These are phyloP conservation scores for Oophaga sylvatica DNA, from an alignment of 2,797 vertebrate species.

Conservation along the genomic window DNA sequence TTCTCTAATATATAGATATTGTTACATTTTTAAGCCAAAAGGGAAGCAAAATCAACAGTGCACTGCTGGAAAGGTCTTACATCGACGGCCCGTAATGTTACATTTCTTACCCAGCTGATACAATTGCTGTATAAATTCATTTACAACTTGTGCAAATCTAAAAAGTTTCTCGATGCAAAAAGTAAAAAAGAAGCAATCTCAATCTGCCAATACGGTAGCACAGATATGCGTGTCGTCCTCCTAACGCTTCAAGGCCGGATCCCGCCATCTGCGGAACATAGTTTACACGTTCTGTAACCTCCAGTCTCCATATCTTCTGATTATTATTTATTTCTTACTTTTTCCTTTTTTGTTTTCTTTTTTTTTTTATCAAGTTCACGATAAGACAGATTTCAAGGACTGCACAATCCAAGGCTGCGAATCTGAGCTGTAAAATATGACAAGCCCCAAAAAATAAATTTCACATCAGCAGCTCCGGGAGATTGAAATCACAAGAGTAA, in stretches of 20 bases:
- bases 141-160: not conserved
- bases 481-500: conserved; percentile 24
- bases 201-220: not conserved
- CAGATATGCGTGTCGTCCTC: not conserved
- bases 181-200: not conserved
- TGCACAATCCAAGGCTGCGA: not conserved
- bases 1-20: no score
- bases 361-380: not conserved
- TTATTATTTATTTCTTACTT: conserved; percentile 3
- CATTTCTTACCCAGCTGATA: not conserved
- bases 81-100: no score
- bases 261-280: not conserved
- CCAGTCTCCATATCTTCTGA: not conserved
- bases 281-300: not conserved
- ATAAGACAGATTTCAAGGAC: conserved; percentile 42
- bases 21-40: no score
- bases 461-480: conserved; percentile 12
- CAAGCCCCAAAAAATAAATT: conserved; percentile 15
- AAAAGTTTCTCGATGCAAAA: not conserved
- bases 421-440: not conserved
- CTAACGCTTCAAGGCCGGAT: not conserved
- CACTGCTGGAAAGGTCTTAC: no score
- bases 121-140: not conserved
- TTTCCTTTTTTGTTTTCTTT: not conserved
- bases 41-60: no score